Evolutionary conservation across 1,140 invertebrate genomes (phyloP), one percentile per base, ranked within the genome.

Genomic region (Drosophila biarmipes): DNA sequence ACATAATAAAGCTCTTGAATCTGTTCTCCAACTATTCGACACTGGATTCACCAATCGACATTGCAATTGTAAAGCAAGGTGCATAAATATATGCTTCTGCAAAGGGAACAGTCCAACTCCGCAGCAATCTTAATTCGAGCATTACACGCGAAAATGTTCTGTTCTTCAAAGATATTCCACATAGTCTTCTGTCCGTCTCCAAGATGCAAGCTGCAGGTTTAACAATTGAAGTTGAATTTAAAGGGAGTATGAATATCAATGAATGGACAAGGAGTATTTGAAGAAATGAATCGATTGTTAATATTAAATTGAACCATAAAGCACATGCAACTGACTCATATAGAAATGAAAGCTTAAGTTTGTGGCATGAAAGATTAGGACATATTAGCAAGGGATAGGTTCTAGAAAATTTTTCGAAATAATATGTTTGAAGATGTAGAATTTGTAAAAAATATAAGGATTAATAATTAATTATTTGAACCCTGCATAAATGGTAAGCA

Each of bases 1-100:
- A 90, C 43, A 59, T 92, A 6, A 80, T 90, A 55, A 92, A 89
- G 42, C 71, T 73, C 24, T 57, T 78, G 11, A 69, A 80, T n/a
- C 27, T 80, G 35, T 82, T 91, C 14, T 21, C 24, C 24, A 68
- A 80, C 24, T 75, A 68, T 42, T 34, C 24, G 11, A 29, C 40
- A 5, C 29, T 76, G 55, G 37, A 57, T 10, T 15, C n/a, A 1
- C 59, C 51, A 31, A 29, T 29, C 5, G 5, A 29, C n/a, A 49
- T 46, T 37, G 17, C 19, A 27, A 58, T 45, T 43, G 38, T 15
- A 6, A 43, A 31, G 12, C 15, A 42, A 29, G 38, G 54, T 43
- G 27, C 21, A 29, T 56, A 43, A 5, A 56, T 56, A 42, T 31
- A 56, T 56, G 24, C 27, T 29, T 15, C 37, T 11, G 54, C 15